Conservation (phyloP, 2,113 vertebrate species). For the Melanocharis versteri region DNA sequence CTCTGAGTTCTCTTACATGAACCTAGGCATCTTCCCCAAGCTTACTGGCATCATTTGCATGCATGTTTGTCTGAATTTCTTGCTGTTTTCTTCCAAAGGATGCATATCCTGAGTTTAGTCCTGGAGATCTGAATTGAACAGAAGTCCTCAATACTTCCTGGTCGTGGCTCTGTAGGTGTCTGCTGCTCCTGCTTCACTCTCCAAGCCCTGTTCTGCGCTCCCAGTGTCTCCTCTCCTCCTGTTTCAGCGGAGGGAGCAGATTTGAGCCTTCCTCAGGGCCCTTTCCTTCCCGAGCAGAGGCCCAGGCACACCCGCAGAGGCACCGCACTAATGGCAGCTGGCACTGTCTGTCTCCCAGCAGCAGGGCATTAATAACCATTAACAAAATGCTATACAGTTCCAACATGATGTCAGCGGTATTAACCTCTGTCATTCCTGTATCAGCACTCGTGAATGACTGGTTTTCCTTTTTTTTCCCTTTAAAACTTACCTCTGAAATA, state of each 20-base stretch:
- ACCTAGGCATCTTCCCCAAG: background rate
- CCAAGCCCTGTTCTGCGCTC: background rate
- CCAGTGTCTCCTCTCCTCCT: background rate
- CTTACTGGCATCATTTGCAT: background rate
- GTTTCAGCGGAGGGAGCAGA: background rate
- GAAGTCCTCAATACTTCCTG: background rate
- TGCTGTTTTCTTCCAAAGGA: background rate
- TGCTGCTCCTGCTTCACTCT: background rate
- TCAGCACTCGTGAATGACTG: background rate
- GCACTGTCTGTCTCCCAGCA: conserved; percentile 53
- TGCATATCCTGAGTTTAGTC: background rate
- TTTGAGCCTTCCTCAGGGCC: background rate
- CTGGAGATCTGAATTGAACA: background rate
- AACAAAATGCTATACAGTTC: conserved; percentile 34
- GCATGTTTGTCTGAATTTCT: background rate
- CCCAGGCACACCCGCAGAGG: background rate
- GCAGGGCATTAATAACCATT: conserved; percentile 56
- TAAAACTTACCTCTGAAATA: conserved; percentile 11
- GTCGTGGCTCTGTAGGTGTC: accelerated
- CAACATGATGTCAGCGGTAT: conserved; percentile 51
- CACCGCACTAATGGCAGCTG: conserved; percentile 27
- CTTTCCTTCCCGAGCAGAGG: background rate
- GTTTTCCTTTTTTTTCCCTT: background rate
- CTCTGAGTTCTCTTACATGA: background rate
- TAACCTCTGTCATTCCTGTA: conserved; percentile 42